Evolutionary conservation across 2,797 vertebrate genomes (phyloP).

Genomic region (Spinibarbus caldwelli): DNA sequence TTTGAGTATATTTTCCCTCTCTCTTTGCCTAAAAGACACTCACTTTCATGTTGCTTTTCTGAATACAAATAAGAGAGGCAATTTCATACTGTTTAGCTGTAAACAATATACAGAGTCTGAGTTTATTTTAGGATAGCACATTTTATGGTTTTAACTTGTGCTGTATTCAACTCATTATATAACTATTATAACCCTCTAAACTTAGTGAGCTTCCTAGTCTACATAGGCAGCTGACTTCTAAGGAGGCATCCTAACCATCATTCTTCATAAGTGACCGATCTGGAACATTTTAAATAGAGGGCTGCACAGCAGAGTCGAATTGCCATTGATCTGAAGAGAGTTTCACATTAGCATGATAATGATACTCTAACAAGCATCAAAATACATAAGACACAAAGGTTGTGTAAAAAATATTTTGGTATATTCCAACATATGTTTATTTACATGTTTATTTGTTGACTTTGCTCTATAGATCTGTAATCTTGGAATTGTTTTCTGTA

Average conservation of each 20-base stretch:
- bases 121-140: neutral
- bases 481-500: neutral
- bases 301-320: neutral
- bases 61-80: conserved; percentile 46
- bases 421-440: neutral
- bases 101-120: conserved; percentile 19
- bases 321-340: neutral
- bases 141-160: neutral
- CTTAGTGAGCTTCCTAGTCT: neutral
- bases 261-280: neutral
- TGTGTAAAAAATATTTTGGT: neutral
- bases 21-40: conserved; percentile 48
- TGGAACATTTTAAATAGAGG: neutral
- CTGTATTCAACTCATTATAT: neutral
- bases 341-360: neutral
- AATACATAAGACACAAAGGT: neutral
- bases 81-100: conserved; percentile 46
- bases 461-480: neutral
- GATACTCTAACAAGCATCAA: neutral
- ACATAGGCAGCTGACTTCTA: neutral
- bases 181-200: neutral
- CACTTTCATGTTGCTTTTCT: conserved; percentile 46
- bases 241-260: neutral
- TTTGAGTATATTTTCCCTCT: conserved; percentile 51
- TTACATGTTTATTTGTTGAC: neutral